Evolutionary conservation across 2,797 vertebrate species (phyloP).

Genomic region (Neomorphus geoffroyi): DNA sequence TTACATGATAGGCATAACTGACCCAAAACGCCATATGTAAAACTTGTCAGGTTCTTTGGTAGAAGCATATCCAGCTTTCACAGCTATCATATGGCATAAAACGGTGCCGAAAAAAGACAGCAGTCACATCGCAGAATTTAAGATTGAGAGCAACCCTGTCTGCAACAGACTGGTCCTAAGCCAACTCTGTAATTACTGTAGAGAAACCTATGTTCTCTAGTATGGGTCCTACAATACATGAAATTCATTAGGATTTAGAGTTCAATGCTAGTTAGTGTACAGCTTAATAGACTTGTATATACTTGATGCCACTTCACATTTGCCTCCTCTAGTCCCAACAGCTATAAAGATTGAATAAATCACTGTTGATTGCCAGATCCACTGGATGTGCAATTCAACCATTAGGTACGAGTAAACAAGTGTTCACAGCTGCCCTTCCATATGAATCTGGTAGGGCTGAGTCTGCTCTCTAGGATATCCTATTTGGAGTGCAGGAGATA

Average conservation of each 20-base stretch:
- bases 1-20: conserved; percentile 16
- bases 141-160: conserved; percentile 25
- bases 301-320: neutral
- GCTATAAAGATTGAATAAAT: neutral
- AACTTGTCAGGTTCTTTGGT: conserved; percentile 10
- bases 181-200: neutral
- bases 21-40: neutral
- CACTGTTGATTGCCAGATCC: neutral
- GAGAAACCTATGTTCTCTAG: neutral
- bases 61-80: conserved; percentile 30
- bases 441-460: neutral
- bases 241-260: neutral
- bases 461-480: neutral
- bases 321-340: neutral
- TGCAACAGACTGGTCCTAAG: neutral
- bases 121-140: neutral
- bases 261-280: neutral
- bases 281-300: neutral
- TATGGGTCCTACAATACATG: neutral
- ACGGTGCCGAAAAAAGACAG: conserved; percentile 15
- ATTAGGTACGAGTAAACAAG: neutral
- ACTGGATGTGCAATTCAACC: neutral
- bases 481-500: neutral
- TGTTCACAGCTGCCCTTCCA: conserved; percentile 4
- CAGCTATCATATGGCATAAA: conserved; percentile 38